phyloP scores from a whole-genome alignment of 2,797 vertebrate genomes.

The Coilia nasus region DNA sequence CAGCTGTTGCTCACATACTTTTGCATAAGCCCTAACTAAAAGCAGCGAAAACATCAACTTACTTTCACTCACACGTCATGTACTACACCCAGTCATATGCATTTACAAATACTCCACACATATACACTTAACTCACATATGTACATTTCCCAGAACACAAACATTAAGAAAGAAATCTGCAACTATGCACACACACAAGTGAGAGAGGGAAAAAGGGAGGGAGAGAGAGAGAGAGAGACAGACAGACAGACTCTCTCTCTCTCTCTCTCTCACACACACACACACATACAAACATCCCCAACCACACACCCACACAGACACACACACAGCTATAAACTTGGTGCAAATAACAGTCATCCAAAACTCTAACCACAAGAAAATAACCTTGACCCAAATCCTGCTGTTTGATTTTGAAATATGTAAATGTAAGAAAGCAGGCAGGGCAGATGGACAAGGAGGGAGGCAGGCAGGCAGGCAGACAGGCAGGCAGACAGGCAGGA shows the following conservation, averaged over 20 bases:
- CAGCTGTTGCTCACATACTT: constrained; percentile 62
- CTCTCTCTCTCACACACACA: background rate
- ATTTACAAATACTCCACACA: constrained; percentile 51
- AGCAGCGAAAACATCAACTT: background rate
- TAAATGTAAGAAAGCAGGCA: too few species aligned
- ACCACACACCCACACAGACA: background rate
- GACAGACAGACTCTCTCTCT: too few species aligned
- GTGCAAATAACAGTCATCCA: constrained; percentile 23
- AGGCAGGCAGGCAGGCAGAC: background rate
- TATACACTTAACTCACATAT: background rate
- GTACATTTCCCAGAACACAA: background rate
- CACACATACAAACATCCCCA: background rate
- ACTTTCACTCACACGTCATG: background rate
- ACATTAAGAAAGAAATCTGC: background rate
- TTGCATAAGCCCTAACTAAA: background rate
- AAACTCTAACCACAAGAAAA: constrained; percentile 16
- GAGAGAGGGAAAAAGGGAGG: background rate
- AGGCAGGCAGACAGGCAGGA: background rate
- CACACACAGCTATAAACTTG: background rate
- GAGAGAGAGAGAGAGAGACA: too few species aligned
- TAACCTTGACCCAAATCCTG: constrained; percentile 22
- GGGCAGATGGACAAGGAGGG: too few species aligned
- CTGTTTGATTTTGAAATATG: too few species aligned
- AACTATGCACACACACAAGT: background rate
- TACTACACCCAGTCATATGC: background rate